phyloP scores from a whole-genome alignment of 2,888 invertebrate genomes.

The Euplexia lucipara region DNA sequence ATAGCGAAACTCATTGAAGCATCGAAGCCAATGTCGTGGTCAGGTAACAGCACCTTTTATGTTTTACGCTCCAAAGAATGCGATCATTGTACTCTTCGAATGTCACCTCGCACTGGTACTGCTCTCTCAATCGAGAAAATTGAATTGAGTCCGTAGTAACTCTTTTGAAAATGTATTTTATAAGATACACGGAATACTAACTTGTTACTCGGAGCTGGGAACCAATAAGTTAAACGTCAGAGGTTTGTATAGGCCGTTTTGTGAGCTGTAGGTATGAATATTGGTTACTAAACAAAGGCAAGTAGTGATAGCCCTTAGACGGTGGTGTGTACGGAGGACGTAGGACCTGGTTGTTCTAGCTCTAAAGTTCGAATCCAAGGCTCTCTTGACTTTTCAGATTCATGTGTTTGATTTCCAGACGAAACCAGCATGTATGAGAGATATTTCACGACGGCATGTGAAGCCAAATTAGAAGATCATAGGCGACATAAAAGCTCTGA shows the following conservation, averaged over 20 bases:
- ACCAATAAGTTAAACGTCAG: constrained; percentile 35
- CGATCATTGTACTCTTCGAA: constrained; percentile 72
- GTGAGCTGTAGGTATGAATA: neutral
- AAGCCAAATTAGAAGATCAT: too few species aligned
- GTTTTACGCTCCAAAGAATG: constrained; percentile 67
- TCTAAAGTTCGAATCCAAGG: too few species aligned
- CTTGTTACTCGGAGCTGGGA: constrained; percentile 39
- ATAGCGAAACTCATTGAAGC: constrained; percentile 45
- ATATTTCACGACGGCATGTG: too few species aligned
- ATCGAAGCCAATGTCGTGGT: constrained; percentile 63
- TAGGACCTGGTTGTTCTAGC: too few species aligned
- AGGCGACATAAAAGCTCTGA: too few species aligned
- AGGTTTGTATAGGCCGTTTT: constrained; percentile 30
- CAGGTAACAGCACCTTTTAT: constrained; percentile 67
- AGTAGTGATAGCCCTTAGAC: too few species aligned
- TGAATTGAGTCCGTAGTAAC: constrained; percentile 74
- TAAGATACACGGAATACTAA: constrained; percentile 68
- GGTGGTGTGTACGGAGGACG: too few species aligned
- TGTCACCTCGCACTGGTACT: constrained; percentile 64
- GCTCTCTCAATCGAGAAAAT: constrained; percentile 76
- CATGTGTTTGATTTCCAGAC: too few species aligned
- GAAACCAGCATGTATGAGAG: too few species aligned
- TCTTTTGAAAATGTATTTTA: constrained; percentile 73
- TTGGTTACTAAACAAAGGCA: too few species aligned
- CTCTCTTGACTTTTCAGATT: too few species aligned